Base-by-base conservation (phyloP, 2,113 vertebrate species). In the Hipposideros armiger region DNA sequence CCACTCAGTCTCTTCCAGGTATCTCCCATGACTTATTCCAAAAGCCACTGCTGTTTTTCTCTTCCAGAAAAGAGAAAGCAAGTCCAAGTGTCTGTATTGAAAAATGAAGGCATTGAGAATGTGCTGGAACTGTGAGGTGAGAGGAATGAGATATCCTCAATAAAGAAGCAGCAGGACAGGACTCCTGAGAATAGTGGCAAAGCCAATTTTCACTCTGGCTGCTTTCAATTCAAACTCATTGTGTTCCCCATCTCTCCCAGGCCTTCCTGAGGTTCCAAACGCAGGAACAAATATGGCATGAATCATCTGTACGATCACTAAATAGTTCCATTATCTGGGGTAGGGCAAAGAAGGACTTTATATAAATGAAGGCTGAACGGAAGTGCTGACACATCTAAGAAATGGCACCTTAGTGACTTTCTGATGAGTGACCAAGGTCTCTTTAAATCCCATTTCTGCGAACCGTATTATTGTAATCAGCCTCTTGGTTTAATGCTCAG, bases 401-500 rank as follows among this genome's bases (percentile, higher is more conserved):
- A 88, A 92, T 70, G 94, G 36, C 24, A n/a, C 56, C 36, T 62
- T 16, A 11, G 32, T 40, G 62, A 90, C 80, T 72, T 85, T 54
- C 72, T 8, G 22, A 24, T 15, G 81, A 50, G 72, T 19, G 47
- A 56, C 70, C 60, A 77, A 88, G 78, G 86, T 64, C 72, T 58
- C 45, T 45, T 14, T 11, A 66, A 92, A 32, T 36, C 54, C 32
- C 60, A 26, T 93, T 91, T 96, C 69, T 94, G 85, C 60, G 95
- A 96, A 86, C 7, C 3, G 72, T 80, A 62, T 72, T 87, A 80
- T 52, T 95, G 87, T 19, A 91, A 91, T 77, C 50, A 40, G 58
- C 54, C 82, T 96, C 70, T 78, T 91, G 30, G 81, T 82, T 84
- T 93, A 90, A 91, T 66, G 47, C 81, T 94, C 77, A 86, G 17